Percentiles rank a stretch among this genome's conserved stretches.
Conservation (phyloP, 2,113 vertebrate species). For the Scalopus aquaticus region DNA sequence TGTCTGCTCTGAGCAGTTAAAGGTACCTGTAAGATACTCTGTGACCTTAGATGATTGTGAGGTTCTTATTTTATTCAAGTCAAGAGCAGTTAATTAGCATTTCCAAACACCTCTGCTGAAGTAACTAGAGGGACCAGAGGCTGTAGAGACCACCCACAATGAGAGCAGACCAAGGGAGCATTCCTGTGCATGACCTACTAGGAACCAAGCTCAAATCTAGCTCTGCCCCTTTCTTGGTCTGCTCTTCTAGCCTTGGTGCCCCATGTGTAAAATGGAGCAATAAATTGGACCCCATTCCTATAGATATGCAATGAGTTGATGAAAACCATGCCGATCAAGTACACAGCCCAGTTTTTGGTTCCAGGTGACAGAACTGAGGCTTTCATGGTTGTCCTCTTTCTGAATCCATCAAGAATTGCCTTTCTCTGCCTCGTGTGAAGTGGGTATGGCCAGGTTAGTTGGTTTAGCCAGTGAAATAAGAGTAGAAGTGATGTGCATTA, state of each 20-base stretch:
- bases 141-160: not conserved
- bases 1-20: not conserved
- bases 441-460: not conserved
- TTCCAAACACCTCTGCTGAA: constrained; percentile 19
- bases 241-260: not conserved
- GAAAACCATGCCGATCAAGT: not conserved
- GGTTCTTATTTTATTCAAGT: constrained; percentile 52
- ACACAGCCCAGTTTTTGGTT: not conserved
- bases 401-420: fast-evolving
- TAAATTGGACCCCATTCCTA: not conserved
- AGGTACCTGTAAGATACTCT: not conserved
- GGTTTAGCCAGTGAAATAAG: not conserved
- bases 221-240: not conserved
- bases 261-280: not conserved
- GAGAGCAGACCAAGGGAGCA: too few species aligned
- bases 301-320: not conserved
- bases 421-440: not conserved
- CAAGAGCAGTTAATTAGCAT: constrained; percentile 45
- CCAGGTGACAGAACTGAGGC: not conserved
- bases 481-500: not conserved
- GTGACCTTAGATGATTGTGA: constrained; percentile 34
- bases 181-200: not conserved
- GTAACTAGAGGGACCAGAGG: not conserved
- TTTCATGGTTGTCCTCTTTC: not conserved
- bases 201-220: not conserved